Percentiles rank a stretch among this genome's conserved stretches.
Conservation (phyloP, 23 tunicate species). For the Halocynthia roretzi region DNA sequence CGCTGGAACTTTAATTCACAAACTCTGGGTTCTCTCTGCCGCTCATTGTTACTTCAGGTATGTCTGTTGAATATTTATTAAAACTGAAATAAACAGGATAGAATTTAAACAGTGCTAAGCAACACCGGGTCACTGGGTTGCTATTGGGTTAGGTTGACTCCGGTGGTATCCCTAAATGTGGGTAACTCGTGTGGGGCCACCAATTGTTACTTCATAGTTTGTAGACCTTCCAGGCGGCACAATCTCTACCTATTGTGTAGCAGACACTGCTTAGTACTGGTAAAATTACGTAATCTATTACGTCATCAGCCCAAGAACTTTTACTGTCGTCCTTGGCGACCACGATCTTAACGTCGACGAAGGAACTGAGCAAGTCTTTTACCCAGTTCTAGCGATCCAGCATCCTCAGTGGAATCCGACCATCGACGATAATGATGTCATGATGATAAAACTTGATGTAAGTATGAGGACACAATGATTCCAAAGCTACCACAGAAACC, state of each 20-base stretch:
- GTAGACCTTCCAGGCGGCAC: neutral
- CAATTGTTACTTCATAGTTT: neutral
- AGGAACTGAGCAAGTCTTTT: conserved; percentile 56
- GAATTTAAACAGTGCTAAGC: too few species aligned
- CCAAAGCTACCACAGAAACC: neutral
- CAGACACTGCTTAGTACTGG: neutral
- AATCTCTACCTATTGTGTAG: neutral
- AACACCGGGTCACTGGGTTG: too few species aligned
- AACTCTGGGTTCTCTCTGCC: conserved; percentile 65
- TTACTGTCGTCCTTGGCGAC: conserved; percentile 71
- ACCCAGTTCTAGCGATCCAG: conserved; percentile 35
- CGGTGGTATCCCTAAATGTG: too few species aligned
- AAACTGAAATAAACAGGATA: neutral
- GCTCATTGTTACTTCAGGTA: conserved; percentile 49
- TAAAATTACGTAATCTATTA: too few species aligned
- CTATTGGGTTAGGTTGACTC: too few species aligned
- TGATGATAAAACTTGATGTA: conserved; percentile 63
- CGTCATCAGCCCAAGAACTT: neutral
- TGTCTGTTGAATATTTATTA: neutral
- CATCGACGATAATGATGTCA: conserved; percentile 78
- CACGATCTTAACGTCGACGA: conserved; percentile 32
- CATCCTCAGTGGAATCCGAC: conserved; percentile 51
- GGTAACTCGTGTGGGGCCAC: neutral
- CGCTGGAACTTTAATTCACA: conserved; percentile 48
- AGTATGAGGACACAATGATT: neutral